Conservation (phyloP, 2,888 invertebrate genomes). For the Ectemnius continuus region DNA sequence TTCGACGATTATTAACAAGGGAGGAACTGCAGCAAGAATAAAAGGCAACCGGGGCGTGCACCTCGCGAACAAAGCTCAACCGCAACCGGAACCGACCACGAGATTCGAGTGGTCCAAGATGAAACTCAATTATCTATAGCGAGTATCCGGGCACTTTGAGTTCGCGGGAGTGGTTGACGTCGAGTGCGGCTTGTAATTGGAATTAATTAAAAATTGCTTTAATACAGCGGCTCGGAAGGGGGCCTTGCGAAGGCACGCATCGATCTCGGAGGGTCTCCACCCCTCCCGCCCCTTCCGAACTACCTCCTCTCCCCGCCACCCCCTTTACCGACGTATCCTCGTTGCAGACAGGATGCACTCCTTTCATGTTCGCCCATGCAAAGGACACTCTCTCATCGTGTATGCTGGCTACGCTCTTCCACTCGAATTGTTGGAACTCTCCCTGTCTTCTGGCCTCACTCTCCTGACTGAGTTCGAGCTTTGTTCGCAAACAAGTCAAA, state of each 20-base stretch:
- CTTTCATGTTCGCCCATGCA: slow-evolving; percentile 54
- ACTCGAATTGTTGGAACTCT: slow-evolving; percentile 42
- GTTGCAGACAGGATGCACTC: slow-evolving; percentile 54
- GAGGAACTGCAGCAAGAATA: too few relatives aligned
- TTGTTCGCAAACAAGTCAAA: neutral
- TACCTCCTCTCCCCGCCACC: too few relatives aligned
- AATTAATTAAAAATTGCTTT: slow-evolving; percentile 66
- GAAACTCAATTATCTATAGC: slow-evolving; percentile 35
- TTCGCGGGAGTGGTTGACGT: neutral
- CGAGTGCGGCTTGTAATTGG: slow-evolving; percentile 33
- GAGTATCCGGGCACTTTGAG: neutral
- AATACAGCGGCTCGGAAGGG: slow-evolving; percentile 32
- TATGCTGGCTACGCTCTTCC: slow-evolving; percentile 44
- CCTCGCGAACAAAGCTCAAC: too few relatives aligned
- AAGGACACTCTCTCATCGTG: slow-evolving; percentile 54
- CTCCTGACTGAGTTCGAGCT: neutral
- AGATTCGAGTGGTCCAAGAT: slow-evolving; percentile 18
- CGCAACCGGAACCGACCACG: too few relatives aligned
- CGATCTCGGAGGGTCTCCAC: slow-evolving; percentile 48
- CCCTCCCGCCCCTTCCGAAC: too few relatives aligned
- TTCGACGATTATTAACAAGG: too few relatives aligned
- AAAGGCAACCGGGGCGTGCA: too few relatives aligned
- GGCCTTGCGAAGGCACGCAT: slow-evolving; percentile 53
- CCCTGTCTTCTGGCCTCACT: slow-evolving; percentile 4
- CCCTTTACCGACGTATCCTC: slow-evolving; percentile 51